phyloP scores from a whole-genome alignment of 2,888 invertebrate genomes.

The Apamea monoglypha region DNA sequence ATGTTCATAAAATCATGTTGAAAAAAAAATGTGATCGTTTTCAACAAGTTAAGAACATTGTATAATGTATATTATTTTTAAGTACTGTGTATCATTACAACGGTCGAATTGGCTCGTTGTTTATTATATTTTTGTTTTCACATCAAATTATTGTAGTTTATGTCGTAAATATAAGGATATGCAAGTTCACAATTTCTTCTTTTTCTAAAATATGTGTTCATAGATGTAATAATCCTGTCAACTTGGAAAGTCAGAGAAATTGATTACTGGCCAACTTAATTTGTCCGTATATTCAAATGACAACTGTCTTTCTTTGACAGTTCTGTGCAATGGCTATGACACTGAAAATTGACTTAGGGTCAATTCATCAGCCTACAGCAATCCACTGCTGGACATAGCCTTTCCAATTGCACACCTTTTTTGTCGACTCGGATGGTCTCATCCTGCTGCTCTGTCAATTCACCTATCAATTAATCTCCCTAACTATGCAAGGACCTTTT shows the following conservation, averaged over 20 bases:
- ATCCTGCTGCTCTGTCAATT: background rate
- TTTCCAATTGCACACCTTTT: background rate
- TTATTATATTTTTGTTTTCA: conserved; percentile 31
- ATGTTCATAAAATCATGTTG: conserved; percentile 7
- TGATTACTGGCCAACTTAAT: background rate
- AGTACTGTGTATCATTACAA: conserved; percentile 7
- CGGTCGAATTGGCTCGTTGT: background rate
- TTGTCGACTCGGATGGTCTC: background rate
- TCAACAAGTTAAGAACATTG: background rate
- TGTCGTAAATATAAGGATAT: conserved; percentile 24
- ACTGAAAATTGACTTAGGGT: background rate
- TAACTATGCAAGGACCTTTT: background rate
- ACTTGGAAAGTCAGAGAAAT: background rate
- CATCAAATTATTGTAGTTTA: conserved; percentile 44
- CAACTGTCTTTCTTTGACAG: too few species aligned
- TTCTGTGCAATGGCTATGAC: background rate
- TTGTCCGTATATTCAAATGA: background rate
- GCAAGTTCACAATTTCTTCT: conserved; percentile 29
- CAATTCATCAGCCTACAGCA: background rate
- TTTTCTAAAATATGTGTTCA: background rate
- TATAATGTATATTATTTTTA: conserved; percentile 10
- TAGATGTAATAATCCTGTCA: background rate
- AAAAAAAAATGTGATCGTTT: background rate
- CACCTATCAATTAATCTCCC: background rate
- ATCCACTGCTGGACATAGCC: background rate